These are phyloP conservation scores for Rhagologus leucostigma DNA, from an alignment of 2,113 vertebrate genomes.

Conservation along the genomic window DNA sequence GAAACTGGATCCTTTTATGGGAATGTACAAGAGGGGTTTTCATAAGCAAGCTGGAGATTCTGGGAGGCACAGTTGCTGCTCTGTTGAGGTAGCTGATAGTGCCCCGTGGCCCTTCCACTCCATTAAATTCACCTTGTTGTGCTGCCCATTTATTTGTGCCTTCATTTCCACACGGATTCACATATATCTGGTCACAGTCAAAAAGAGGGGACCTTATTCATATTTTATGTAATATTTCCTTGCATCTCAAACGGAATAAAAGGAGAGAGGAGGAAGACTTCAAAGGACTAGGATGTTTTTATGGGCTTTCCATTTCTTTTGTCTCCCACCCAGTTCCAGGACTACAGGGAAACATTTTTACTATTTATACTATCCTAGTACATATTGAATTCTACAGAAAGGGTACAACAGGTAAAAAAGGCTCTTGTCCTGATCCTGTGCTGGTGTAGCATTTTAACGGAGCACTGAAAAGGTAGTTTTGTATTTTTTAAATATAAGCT, in stretches of 20 bases:
- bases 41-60: not conserved
- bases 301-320: not conserved
- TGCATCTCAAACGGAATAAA: not conserved
- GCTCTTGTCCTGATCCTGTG: not conserved
- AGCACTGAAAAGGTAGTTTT: not conserved
- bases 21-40: not conserved
- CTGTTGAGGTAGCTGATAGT: not conserved
- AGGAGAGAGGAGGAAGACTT: not conserved
- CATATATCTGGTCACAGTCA: not conserved
- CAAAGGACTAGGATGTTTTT: not conserved
- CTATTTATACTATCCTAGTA: not conserved
- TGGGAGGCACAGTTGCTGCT: not conserved
- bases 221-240: not conserved
- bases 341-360: not conserved
- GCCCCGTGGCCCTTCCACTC: not conserved
- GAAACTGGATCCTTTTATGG: constrained; percentile 19
- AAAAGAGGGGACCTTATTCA: not conserved
- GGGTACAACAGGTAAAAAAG: not conserved
- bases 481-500: not conserved
- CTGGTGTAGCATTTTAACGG: not conserved
- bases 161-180: not conserved
- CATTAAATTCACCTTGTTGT: not conserved
- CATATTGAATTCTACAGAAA: not conserved
- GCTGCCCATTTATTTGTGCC: not conserved
- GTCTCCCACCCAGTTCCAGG: not conserved